Percentiles rank a stretch among this genome's conserved stretches.
Conservation (phyloP, 2,888 invertebrate genomes). For the Pseudococcus viburni region DNA sequence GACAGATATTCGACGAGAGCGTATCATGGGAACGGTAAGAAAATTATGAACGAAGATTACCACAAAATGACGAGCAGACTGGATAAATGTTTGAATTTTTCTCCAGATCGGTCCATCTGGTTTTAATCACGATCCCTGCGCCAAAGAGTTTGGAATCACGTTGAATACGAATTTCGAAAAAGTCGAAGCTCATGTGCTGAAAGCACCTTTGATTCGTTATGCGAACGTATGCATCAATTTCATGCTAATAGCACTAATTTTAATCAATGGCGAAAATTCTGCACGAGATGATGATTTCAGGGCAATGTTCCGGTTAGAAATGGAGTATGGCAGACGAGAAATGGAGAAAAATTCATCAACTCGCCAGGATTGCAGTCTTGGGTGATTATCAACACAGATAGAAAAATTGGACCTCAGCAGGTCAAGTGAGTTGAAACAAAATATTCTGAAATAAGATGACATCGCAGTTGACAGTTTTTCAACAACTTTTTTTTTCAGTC, state of each 20-base stretch:
- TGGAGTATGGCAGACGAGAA: constrained; percentile 66
- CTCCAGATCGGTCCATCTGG: constrained; percentile 69
- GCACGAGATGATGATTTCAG: neutral
- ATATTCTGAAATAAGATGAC: neutral
- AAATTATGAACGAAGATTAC: neutral
- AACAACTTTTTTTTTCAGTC: neutral
- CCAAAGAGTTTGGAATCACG: constrained; percentile 86
- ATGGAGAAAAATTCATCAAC: constrained; percentile 69
- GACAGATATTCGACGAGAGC: constrained; percentile 72
- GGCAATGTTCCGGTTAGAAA: neutral
- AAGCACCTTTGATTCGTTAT: constrained; percentile 83
- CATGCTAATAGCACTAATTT: neutral
- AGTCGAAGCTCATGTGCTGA: constrained; percentile 84
- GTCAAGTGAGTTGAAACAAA: neutral
- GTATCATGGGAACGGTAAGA: constrained; percentile 11
- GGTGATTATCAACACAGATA: constrained; percentile 73
- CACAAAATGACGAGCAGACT: neutral
- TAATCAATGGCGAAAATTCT: neutral
- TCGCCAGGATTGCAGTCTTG: constrained; percentile 71
- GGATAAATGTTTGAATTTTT: neutral
- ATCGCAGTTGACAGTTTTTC: neutral
- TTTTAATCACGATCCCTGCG: constrained; percentile 73
- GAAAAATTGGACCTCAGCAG: neutral
- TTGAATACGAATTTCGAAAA: constrained; percentile 82
- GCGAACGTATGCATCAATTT: constrained; percentile 70